These are phyloP conservation scores for Planococcus citri DNA, from an alignment of 1,140 invertebrate species.

Conservation along the genomic window DNA sequence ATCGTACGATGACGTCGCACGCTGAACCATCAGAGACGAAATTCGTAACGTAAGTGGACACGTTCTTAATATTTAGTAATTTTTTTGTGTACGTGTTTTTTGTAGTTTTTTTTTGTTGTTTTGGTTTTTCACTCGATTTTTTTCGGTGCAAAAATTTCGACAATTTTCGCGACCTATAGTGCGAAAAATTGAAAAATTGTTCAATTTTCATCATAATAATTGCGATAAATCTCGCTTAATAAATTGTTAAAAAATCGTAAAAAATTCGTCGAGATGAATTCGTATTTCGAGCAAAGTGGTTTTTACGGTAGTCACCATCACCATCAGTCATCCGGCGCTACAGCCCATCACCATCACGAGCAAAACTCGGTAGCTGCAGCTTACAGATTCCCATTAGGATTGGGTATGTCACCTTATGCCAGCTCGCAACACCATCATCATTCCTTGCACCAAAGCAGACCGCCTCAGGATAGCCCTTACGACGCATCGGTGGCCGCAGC, in stretches of 20 bases:
- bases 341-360: slow-evolving; percentile 53
- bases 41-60: slow-evolving; percentile 26
- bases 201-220: too few species aligned
- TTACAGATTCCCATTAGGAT: slow-evolving; percentile 65
- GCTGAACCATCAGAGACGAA: slow-evolving; percentile 19
- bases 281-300: slow-evolving; percentile 86
- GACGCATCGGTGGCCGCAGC: slow-evolving; percentile 73
- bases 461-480: slow-evolving; percentile 75
- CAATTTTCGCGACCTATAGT: too few species aligned
- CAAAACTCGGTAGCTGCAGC: slow-evolving; percentile 47
- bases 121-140: too few species aligned
- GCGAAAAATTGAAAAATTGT: too few species aligned
- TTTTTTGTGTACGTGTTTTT: too few species aligned
- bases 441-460: slow-evolving; percentile 58
- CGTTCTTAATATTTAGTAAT: too few species aligned
- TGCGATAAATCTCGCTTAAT: too few species aligned
- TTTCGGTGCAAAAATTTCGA: too few species aligned
- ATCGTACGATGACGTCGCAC: slow-evolving; percentile 12
- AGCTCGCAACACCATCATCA: slow-evolving; percentile 60
- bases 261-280: slow-evolving; percentile 65
- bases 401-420: slow-evolving; percentile 73
- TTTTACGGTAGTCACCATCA: slow-evolving; percentile 83
- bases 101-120: too few species aligned
- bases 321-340: slow-evolving; percentile 50
- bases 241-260: too few species aligned